Percentiles rank a stretch among this genome's conserved stretches.
Evolutionary conservation across 1,140 invertebrate genomes (phyloP).

Genomic region (Cataglyphis hispanica): DNA sequence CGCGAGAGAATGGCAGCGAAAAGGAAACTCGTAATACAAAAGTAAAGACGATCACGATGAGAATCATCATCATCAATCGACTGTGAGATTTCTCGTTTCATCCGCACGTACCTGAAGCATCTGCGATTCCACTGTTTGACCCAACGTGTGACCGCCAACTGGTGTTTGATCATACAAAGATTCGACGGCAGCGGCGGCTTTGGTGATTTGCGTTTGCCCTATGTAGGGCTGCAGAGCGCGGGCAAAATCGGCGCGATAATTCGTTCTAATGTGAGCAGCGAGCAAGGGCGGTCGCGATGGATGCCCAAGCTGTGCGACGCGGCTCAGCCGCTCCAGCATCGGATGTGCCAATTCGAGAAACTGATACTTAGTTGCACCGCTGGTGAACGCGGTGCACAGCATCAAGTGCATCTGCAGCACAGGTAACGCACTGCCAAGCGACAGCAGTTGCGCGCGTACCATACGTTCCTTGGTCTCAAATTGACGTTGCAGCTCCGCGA

Average conservation of each 20-base stretch:
- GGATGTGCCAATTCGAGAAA: conserved; percentile 90
- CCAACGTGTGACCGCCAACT: conserved; percentile 65
- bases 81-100: not conserved
- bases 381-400: conserved; percentile 90
- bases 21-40: conserved; percentile 71
- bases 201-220: conserved; percentile 80
- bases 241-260: conserved; percentile 89
- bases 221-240: conserved; percentile 89
- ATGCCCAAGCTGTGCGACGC: conserved; percentile 90
- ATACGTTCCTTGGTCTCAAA: conserved; percentile 90
- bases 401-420: conserved; percentile 90
- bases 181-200: conserved; percentile 68
- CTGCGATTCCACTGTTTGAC: conserved; percentile 76
- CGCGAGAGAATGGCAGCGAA: conserved; percentile 67
- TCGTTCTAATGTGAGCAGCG: conserved; percentile 86
- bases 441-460: conserved; percentile 88
- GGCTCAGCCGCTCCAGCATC: conserved; percentile 89
- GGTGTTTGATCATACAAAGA: conserved; percentile 80
- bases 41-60: conserved; percentile 38
- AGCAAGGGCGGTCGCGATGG: conserved; percentile 87
- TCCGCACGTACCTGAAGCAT: conserved; percentile 79
- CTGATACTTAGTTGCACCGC: conserved; percentile 90
- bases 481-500: conserved; percentile 90
- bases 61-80: conserved; percentile 34
- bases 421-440: conserved; percentile 88